Percentiles rank a stretch among this genome's conserved stretches.
Conservation (phyloP, 2,797 vertebrate species). For the Sebastes miniatus region DNA sequence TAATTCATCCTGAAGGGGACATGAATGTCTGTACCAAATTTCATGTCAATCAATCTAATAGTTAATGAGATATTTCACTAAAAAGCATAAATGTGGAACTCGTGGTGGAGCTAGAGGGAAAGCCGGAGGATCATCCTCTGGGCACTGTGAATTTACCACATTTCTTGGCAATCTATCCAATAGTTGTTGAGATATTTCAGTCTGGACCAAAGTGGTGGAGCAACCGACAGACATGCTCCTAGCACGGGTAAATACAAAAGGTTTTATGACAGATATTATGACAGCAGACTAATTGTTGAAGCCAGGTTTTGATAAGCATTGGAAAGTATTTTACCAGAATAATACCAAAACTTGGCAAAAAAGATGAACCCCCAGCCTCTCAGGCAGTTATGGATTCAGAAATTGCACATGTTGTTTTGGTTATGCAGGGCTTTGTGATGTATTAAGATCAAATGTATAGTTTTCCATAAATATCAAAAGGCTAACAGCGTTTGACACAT, state of each 20-base stretch:
- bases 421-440: constrained; percentile 56
- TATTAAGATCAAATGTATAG: constrained; percentile 69
- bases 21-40: neutral
- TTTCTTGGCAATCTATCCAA: neutral
- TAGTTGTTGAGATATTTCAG: neutral
- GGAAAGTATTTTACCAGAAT: constrained; percentile 60
- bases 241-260: neutral
- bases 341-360: constrained; percentile 45
- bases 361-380: constrained; percentile 5
- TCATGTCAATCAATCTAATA: neutral
- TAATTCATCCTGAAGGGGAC: neutral
- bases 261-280: constrained; percentile 45
- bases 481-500: constrained; percentile 75
- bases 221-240: neutral
- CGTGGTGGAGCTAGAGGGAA: neutral
- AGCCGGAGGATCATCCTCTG: neutral
- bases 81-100: neutral
- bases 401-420: constrained; percentile 65
- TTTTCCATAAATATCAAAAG: constrained; percentile 69
- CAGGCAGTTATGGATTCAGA: constrained; percentile 38
- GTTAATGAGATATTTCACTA: neutral
- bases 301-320: constrained; percentile 30
- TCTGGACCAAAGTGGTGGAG: neutral
- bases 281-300: constrained; percentile 44
- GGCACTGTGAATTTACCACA: neutral